These are phyloP conservation scores for Cryptoleucopteryx plumbea DNA, from an alignment of 2,113 vertebrate genomes.

Conservation along the genomic window DNA sequence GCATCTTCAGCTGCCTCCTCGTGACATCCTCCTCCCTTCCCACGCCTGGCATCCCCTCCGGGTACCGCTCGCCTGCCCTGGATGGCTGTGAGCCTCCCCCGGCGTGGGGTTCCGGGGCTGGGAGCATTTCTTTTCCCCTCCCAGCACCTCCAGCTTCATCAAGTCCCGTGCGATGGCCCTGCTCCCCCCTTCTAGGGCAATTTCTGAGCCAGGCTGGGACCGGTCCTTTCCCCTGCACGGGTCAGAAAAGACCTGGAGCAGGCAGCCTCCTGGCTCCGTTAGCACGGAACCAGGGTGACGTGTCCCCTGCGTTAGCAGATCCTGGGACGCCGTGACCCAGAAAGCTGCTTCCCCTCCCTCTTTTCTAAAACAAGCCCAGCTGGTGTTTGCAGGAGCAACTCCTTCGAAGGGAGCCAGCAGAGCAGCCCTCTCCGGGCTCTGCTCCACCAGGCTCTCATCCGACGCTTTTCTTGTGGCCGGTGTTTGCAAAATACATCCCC, in stretches of 20 bases:
- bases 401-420: not conserved
- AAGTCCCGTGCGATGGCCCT: accelerated
- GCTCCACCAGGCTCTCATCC: not conserved
- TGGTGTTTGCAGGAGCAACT: not conserved
- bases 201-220: not conserved
- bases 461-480: not conserved
- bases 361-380: not conserved
- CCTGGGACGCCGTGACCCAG: not conserved
- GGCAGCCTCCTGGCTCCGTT: not conserved
- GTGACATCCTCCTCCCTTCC: constrained; percentile 18
- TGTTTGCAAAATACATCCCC: not conserved
- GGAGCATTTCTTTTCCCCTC: not conserved
- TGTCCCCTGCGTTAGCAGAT: not conserved
- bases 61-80: not conserved
- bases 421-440: not conserved
- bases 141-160: not conserved
- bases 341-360: not conserved
- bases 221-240: not conserved
- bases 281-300: not conserved
- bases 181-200: not conserved
- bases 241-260: not conserved
- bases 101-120: accelerated
- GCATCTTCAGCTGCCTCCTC: constrained; percentile 1
- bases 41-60: not conserved
- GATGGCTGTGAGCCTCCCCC: not conserved